Conservation (phyloP, 2,113 vertebrate genomes). For the Ochotona curzoniae region DNA sequence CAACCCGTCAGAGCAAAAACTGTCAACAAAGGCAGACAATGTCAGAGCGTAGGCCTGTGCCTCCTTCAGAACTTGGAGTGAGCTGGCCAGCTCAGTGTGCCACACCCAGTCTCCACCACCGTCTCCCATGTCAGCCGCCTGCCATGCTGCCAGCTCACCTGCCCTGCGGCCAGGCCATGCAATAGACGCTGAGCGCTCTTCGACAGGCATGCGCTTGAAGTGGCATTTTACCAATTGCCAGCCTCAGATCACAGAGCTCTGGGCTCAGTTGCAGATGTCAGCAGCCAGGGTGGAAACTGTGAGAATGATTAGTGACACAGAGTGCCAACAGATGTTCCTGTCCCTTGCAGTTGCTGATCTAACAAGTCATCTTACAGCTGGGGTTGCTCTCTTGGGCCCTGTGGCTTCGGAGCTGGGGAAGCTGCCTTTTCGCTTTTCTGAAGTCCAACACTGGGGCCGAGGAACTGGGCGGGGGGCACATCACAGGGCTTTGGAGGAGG, state of each 20-base stretch:
- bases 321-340: constrained; percentile 83
- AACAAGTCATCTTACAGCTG: constrained; percentile 81
- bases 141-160: not conserved
- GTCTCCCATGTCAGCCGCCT: not conserved
- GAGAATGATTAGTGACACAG: constrained; percentile 80
- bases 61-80: constrained; percentile 20
- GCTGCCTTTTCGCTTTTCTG: not conserved
- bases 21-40: constrained; percentile 24
- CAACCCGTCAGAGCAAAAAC: not conserved
- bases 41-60: not conserved
- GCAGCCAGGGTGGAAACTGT: constrained; percentile 73
- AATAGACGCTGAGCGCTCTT: not conserved
- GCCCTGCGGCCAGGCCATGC: constrained; percentile 41
- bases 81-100: not conserved
- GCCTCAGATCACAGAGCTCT: constrained; percentile 74
- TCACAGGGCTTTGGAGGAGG: not conserved
- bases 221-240: constrained; percentile 71
- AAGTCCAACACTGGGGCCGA: not conserved
- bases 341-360: constrained; percentile 80
- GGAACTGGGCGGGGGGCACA: not conserved
- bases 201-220: constrained; percentile 70
- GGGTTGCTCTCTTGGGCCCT: constrained; percentile 59
- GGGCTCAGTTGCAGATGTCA: constrained; percentile 71
- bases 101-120: not conserved
- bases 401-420: not conserved